A percentile compares a stretch with the other conserved stretches of the same genome.
These are phyloP conservation scores for Chlamydotis undulata DNA, from an alignment of 2,113 vertebrate genomes.

Conservation along the genomic window DNA sequence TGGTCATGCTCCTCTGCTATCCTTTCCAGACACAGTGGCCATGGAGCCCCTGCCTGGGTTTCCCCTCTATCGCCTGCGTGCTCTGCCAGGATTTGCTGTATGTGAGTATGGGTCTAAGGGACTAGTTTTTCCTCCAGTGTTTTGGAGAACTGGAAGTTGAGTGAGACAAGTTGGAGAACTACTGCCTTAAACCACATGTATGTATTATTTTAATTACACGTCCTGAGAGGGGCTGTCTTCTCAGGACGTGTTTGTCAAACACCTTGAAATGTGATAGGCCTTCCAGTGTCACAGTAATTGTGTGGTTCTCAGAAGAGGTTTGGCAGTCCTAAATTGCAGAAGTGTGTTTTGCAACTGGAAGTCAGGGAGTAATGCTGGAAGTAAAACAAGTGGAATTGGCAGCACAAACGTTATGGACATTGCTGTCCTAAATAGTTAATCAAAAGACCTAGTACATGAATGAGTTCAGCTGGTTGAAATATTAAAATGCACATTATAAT, in stretches of 20 bases:
- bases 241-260: background rate
- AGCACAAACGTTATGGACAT: background rate
- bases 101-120: background rate
- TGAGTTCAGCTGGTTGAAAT: background rate
- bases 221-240: background rate
- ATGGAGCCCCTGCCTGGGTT: background rate
- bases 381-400: conserved; percentile 29
- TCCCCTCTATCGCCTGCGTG: background rate
- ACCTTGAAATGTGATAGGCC: background rate
- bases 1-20: background rate
- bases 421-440: background rate
- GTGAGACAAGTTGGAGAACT: background rate
- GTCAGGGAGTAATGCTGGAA: background rate
- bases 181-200: background rate
- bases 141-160: background rate
- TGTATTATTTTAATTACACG: background rate
- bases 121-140: background rate
- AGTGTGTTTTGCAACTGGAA: conserved; percentile 33
- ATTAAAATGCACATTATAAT: background rate
- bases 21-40: background rate
- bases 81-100: background rate
- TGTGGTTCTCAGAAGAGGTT: background rate
- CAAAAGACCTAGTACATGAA: background rate
- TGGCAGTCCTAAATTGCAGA: conserved; percentile 26
- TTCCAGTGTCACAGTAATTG: background rate